These are phyloP conservation scores for Theocolax elegans DNA, from an alignment of 1,140 invertebrate species.

Conservation along the genomic window DNA sequence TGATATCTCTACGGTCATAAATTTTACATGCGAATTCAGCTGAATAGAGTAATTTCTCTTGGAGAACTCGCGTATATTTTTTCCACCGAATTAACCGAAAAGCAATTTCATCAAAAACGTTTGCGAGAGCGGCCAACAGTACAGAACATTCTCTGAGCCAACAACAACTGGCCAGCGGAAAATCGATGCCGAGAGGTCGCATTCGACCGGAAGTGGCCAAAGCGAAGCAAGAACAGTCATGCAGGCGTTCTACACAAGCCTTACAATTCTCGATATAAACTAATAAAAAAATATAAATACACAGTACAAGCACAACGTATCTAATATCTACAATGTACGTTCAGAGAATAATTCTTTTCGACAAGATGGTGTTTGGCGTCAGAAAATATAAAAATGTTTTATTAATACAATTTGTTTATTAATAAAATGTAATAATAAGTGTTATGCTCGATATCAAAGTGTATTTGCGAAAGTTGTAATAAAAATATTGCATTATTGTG, in stretches of 20 bases:
- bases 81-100: constrained; percentile 5
- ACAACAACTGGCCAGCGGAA: constrained; percentile 1
- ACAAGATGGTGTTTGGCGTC: too few species aligned
- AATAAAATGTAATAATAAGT: too few species aligned
- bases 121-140: neutral
- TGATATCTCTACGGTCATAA: too few species aligned
- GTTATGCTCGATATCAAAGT: too few species aligned
- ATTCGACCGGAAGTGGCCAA: constrained; percentile 11
- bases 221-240: constrained; percentile 15
- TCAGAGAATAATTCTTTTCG: neutral
- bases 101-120: constrained; percentile 15
- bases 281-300: neutral
- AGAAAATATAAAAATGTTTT: too few species aligned
- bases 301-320: neutral
- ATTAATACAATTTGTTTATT: too few species aligned
- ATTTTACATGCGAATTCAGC: too few species aligned
- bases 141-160: neutral
- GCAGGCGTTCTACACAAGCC: constrained; percentile 11
- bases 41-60: neutral
- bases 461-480: too few species aligned
- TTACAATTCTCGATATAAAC: neutral
- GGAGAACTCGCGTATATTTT: neutral
- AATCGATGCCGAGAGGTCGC: constrained; percentile 10
- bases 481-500: too few species aligned
- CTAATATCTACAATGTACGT: neutral